Base-by-base conservation (phyloP, 1,140 invertebrate species). In the Halictus rubicundus region DNA sequence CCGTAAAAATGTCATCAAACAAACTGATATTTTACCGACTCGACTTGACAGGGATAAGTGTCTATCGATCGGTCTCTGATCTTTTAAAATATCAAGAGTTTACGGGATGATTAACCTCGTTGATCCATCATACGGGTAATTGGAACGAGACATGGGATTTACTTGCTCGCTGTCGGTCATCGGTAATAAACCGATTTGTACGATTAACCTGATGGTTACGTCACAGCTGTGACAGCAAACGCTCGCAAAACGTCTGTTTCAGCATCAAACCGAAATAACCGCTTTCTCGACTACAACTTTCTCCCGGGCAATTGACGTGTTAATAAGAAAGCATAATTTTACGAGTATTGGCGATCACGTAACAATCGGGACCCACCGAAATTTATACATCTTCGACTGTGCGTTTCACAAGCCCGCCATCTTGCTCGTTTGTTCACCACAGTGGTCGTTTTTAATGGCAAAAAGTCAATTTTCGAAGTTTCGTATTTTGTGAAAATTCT, bases 251-350 rank as follows among this genome's bases (percentile, higher is more conserved):
- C 32, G 39, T 60, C 57, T 27, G 42, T n/a, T 54, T 25, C 23
- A 23, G 12, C 12, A 10, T 25, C 64, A 42, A 64, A 39, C 54
- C 6, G 4, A 12, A 23, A 37, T 57, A 27, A 65, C 25, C 39
- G 27, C 65, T 84, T 84, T 69, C 68, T 73, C 61, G 65, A 84
- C 77, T 8, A 12, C n/a, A 52, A 49, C 60, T 84, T 73, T 81
- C 73, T 74, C 73, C 27, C 12, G 19, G 16, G 14, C 8, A 52
- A 70, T 71, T 16, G 39, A 37, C 21, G 25, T 12, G 68, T 69
- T 77, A 70, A 64, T 32, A 19, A 27, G 39, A 69, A 72, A 32
- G 39, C 27, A 60, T 71, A 27, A 68, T 68, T 68, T 66, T 32
- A 42, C 54, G 37, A 9, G 49, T 74, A 74, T 74, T 25, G 27